Conservation (phyloP, 2,113 vertebrate genomes). For the Dascyllus trimaculatus region DNA sequence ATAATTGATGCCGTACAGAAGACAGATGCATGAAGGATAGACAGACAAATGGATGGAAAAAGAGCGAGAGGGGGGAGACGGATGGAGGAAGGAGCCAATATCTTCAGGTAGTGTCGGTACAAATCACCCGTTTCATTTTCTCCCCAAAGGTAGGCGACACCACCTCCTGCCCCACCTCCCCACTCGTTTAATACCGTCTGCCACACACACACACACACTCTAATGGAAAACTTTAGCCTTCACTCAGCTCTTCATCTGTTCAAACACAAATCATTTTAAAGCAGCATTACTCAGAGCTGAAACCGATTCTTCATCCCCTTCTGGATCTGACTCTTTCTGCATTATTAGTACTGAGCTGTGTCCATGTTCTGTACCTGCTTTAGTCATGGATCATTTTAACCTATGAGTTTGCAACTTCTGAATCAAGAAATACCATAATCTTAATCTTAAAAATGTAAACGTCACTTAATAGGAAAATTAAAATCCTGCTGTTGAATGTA, state of each 20-base stretch:
- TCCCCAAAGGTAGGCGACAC: background rate
- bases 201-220: background rate
- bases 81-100: background rate
- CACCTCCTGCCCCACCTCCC: background rate
- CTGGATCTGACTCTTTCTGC: rapidly evolving
- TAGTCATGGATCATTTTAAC: background rate
- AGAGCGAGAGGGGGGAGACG: constrained; percentile 9
- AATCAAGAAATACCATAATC: too few relatives aligned
- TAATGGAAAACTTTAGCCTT: constrained; percentile 10
- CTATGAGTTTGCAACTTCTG: background rate
- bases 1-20: constrained; percentile 74
- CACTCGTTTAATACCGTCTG: background rate
- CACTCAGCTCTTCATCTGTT: constrained; percentile 1
- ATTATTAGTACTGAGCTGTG: background rate
- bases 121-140: constrained; percentile 28
- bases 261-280: background rate
- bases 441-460: too few relatives aligned
- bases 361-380: background rate
- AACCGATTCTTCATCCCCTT: background rate
- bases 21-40: constrained; percentile 52
- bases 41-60: constrained; percentile 65
- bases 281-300: background rate
- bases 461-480: too few relatives aligned
- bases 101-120: constrained; percentile 23
- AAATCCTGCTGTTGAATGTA: too few relatives aligned